Evolutionary conservation across 2,888 invertebrate species (phyloP), one percentile per base, ranked within the genome.

Genomic region (Aromia moschata): DNA sequence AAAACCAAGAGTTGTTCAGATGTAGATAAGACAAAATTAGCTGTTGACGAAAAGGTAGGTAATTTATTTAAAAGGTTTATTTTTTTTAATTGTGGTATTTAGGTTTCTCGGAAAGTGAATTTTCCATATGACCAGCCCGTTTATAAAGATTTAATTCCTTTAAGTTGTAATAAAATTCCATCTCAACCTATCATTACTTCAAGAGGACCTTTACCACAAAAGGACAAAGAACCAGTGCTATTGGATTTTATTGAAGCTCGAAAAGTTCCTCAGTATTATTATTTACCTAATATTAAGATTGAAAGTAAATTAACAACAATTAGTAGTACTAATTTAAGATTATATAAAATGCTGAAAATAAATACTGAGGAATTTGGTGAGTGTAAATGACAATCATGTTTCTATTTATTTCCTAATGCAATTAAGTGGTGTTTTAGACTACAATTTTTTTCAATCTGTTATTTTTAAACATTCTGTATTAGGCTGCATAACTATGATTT

Each of bases 121-220:
- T 73, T 74, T 62, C 73, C 73, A 0, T 64, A 66, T 36, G 68
- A 68, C 36, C 63, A 71, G 60, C 56, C 69, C 41, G 66, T 75
- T 38, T 76, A 70, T 52, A 74, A 71, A 54, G 70, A 74, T 63
- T 67, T 76, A 52, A 72, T 76, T 38, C 70, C 74, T 12, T 58
- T 74, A 20, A 47, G 57, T n/a, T 57, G 58, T 37, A 56, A 62
- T 9, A 62, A 63, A 41, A 31, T 30, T 40, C 64, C 58, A 31
- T 25, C 63, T 14, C 62, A 63, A 16, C 62, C 63, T 11, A 37
- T 67, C 40, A 20, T 62, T 17, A 9, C 51, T 4, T 45, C 64
- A 15, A 61, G 70, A 54, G 60, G 49, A 1, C 70, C 68, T 36
- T 14, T 65, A 12, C 68, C 63, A 15, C 67, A 63, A 52, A 74